These are phyloP conservation scores for Caenorhabditis imperialis DNA, from an alignment of 2,888 invertebrate genomes.

Conservation along the genomic window DNA sequence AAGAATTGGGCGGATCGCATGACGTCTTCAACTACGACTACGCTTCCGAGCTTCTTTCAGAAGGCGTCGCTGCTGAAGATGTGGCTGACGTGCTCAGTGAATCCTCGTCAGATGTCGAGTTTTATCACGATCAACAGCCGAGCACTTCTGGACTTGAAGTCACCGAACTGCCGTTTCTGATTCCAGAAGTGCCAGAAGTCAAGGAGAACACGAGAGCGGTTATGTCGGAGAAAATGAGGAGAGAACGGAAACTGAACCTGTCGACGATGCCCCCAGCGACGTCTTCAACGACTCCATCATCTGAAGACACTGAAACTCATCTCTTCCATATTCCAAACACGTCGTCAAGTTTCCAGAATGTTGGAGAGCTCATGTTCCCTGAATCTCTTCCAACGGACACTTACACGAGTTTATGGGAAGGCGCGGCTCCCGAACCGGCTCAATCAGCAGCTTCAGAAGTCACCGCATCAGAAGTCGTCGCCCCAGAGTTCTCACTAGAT, in stretches of 20 bases:
- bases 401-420: constrained; percentile 45
- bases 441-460: background rate
- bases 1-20: constrained; percentile 23
- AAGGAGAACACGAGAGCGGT: constrained; percentile 10
- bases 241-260: constrained; percentile 32
- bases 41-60: constrained; percentile 39
- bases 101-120: constrained; percentile 3
- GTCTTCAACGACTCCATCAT: background rate
- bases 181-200: constrained; percentile 14
- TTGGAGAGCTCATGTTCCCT: constrained; percentile 48
- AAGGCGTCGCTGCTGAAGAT: constrained; percentile 28
- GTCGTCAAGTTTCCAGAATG: no score
- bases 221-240: constrained; percentile 20
- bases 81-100: constrained; percentile 30
- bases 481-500: constrained; percentile 29
- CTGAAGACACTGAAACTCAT: constrained; percentile 2
- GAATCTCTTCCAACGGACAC: constrained; percentile 31
- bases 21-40: constrained; percentile 43
- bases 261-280: constrained; percentile 27
- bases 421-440: background rate
- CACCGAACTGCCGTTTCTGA: constrained; percentile 21
- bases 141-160: constrained; percentile 39
- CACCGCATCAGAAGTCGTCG: background rate
- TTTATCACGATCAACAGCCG: constrained; percentile 34
- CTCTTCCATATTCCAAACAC: constrained; percentile 14